Percentiles rank a stretch among this genome's conserved stretches.
phyloP scores from a whole-genome alignment of 2,888 invertebrate species.

The Tipula confusa region DNA sequence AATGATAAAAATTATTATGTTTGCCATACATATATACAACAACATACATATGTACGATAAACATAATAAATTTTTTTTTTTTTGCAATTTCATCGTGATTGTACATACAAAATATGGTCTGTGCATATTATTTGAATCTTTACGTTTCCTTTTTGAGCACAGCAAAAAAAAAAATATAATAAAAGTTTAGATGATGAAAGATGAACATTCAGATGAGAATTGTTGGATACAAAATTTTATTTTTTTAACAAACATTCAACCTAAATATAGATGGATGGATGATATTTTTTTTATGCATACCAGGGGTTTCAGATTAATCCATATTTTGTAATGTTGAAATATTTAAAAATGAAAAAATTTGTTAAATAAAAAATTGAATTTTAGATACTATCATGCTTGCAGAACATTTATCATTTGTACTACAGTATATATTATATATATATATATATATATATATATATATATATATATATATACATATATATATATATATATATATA shows the following conservation, averaged over 20 bases:
- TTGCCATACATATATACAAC: background rate
- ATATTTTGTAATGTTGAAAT: background rate
- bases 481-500: too few relatives aligned
- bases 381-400: background rate
- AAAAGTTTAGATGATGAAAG: background rate
- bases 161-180: background rate
- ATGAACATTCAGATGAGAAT: background rate
- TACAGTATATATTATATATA: background rate
- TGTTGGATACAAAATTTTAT: background rate
- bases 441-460: background rate
- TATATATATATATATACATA: background rate
- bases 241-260: background rate
- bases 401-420: background rate
- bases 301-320: background rate
- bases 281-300: background rate
- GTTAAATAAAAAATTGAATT: background rate
- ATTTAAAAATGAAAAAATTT: background rate
- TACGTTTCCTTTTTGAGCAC: background rate
- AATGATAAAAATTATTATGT: slow-evolving; percentile 5
- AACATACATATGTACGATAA: background rate
- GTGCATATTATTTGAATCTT: background rate
- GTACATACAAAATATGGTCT: background rate
- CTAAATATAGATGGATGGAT: background rate
- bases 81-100: slow-evolving; percentile 12
- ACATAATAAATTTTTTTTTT: background rate